Percentiles rank a stretch among this genome's conserved stretches.
These are phyloP conservation scores for Cheilosia variabilis DNA, from an alignment of 2,888 invertebrate species.

Conservation along the genomic window DNA sequence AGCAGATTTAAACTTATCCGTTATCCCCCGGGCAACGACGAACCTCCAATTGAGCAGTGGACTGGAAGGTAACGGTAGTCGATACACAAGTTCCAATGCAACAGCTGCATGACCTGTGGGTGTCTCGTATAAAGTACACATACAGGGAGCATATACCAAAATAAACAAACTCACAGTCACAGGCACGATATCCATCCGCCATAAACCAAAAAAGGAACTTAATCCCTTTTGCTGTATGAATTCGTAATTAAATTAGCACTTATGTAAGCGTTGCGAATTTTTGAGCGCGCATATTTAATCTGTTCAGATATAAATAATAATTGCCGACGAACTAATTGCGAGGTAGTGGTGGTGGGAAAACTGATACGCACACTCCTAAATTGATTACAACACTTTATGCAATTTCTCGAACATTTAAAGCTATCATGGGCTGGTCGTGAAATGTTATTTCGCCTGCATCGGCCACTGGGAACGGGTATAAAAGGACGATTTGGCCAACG, in stretches of 20 bases:
- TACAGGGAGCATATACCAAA: neutral
- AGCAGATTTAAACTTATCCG: neutral
- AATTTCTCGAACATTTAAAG: slow-evolving; percentile 24
- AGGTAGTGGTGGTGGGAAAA: neutral
- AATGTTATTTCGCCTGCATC: neutral
- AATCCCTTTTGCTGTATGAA: slow-evolving; percentile 61
- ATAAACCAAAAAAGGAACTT: neutral
- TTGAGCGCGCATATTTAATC: slow-evolving; percentile 65
- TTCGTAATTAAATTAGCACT: slow-evolving; percentile 66
- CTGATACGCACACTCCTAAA: neutral
- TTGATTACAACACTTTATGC: slow-evolving; percentile 1
- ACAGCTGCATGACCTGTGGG: slow-evolving; percentile 47
- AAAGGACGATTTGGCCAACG: neutral
- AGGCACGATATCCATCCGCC: neutral
- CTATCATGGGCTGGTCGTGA: slow-evolving; percentile 12
- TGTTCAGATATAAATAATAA: slow-evolving; percentile 60
- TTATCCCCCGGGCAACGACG: neutral
- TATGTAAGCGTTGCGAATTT: slow-evolving; percentile 59
- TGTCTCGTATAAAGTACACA: neutral
- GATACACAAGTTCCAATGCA: slow-evolving; percentile 36
- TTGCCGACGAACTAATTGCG: slow-evolving; percentile 46
- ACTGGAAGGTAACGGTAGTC: neutral
- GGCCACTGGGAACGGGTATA: neutral
- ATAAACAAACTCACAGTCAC: neutral
- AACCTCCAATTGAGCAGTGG: neutral